Evolutionary conservation across 2,888 invertebrate genomes (phyloP).

Genomic region (Eristalis arbustorum): DNA sequence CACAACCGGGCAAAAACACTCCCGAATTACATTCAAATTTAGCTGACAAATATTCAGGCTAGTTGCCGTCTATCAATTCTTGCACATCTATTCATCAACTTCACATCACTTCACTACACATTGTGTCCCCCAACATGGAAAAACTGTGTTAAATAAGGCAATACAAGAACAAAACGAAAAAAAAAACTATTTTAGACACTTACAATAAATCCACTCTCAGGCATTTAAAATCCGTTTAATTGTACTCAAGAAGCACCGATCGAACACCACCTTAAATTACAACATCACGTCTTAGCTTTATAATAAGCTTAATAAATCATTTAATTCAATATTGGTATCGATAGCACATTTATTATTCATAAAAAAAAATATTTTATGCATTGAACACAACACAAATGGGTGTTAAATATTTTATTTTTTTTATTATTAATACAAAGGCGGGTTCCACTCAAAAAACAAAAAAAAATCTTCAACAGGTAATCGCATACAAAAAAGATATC

Average conservation of each 20-base stretch:
- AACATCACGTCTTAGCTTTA: conserved; percentile 39
- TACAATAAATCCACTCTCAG: conserved; percentile 43
- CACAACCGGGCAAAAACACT: too few species aligned
- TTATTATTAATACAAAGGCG: not conserved
- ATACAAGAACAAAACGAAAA: not conserved
- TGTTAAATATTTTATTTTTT: not conserved
- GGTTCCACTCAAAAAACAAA: not conserved
- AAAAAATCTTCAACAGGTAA: not conserved
- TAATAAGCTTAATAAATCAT: conserved; percentile 35
- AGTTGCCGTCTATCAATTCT: too few species aligned
- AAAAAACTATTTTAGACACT: not conserved
- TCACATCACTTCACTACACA: too few species aligned
- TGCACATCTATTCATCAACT: too few species aligned
- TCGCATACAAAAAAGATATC: not conserved
- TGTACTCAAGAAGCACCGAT: conserved; percentile 11
- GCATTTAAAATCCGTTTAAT: conserved; percentile 52
- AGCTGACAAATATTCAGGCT: too few species aligned
- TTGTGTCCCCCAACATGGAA: not conserved
- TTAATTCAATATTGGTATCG: conserved; percentile 20
- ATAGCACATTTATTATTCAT: conserved; percentile 31
- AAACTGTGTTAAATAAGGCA: not conserved
- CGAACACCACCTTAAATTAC: conserved; percentile 11
- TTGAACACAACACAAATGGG: not conserved
- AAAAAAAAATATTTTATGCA: conserved; percentile 18
- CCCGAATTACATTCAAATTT: too few species aligned